Conservation (phyloP, 2,113 vertebrate genomes). For the Osmerus mordax region DNA sequence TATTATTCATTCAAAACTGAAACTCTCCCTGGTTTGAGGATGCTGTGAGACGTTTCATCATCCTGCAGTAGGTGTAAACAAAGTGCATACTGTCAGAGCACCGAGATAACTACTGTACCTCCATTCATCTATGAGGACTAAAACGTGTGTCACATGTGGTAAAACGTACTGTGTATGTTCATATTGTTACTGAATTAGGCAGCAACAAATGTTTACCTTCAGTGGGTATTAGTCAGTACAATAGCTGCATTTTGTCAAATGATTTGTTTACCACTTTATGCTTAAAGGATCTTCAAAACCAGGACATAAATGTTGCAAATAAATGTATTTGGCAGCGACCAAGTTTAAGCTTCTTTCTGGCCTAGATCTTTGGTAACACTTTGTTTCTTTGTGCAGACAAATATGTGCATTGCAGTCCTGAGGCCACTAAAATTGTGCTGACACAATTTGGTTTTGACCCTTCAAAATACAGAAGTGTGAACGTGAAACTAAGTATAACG, state of each 20-base stretch:
- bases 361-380: constrained; percentile 37
- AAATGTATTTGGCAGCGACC: constrained; percentile 57
- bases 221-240: neutral
- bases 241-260: constrained; percentile 17
- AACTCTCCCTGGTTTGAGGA: neutral
- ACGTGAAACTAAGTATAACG: no score
- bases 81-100: no score
- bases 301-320: constrained; percentile 58
- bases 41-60: no score
- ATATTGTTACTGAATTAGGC: no score
- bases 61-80: no score
- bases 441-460: neutral
- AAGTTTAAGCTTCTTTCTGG: constrained; percentile 61
- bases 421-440: constrained; percentile 16
- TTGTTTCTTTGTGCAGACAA: constrained; percentile 46
- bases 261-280: constrained; percentile 30
- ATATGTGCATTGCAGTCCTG: constrained; percentile 23
- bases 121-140: no score
- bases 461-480: no score
- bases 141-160: no score
- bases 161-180: no score
- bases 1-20: neutral
- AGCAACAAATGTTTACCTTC: no score
- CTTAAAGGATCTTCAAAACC: constrained; percentile 35
- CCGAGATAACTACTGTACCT: no score